phyloP scores from a whole-genome alignment of 2,888 invertebrate genomes.

The Octodonta nipae region DNA sequence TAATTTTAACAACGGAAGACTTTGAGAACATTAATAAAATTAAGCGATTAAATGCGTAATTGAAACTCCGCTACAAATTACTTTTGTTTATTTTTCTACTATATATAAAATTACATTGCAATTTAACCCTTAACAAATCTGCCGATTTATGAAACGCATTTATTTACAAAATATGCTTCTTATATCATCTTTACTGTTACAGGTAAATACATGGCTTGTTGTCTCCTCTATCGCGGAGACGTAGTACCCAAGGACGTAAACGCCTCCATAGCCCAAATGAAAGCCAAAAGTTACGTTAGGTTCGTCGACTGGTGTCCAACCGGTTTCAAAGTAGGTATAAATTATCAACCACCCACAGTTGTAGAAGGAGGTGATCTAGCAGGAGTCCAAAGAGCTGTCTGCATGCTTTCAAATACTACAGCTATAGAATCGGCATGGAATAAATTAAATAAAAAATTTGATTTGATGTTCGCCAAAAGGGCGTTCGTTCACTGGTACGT shows the following conservation, averaged over 20 bases:
- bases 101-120: too few species aligned
- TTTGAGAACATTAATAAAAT: too few species aligned
- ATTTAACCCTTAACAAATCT: too few species aligned
- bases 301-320: conserved; percentile 95
- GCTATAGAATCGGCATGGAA: conserved; percentile 83
- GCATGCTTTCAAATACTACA: conserved; percentile 83
- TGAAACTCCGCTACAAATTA: too few species aligned
- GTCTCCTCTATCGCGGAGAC: conserved; percentile 75
- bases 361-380: conserved; percentile 68
- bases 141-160: too few species aligned
- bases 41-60: too few species aligned
- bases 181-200: not conserved
- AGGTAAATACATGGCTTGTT: conserved; percentile 77
- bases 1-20: too few species aligned
- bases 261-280: conserved; percentile 65
- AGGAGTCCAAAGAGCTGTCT: conserved; percentile 72
- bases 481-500: conserved; percentile 89
- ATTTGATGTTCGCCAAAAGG: conserved; percentile 83
- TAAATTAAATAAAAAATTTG: conserved; percentile 84
- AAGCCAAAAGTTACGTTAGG: conserved; percentile 60
- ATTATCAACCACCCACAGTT: conserved; percentile 59
- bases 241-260: conserved; percentile 84
- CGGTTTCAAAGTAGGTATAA: conserved; percentile 58
- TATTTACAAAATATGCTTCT: too few species aligned
- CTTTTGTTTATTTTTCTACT: too few species aligned